These are phyloP conservation scores for Oscheius sp. DNA, from an alignment of 2,888 invertebrate genomes.

Conservation along the genomic window DNA sequence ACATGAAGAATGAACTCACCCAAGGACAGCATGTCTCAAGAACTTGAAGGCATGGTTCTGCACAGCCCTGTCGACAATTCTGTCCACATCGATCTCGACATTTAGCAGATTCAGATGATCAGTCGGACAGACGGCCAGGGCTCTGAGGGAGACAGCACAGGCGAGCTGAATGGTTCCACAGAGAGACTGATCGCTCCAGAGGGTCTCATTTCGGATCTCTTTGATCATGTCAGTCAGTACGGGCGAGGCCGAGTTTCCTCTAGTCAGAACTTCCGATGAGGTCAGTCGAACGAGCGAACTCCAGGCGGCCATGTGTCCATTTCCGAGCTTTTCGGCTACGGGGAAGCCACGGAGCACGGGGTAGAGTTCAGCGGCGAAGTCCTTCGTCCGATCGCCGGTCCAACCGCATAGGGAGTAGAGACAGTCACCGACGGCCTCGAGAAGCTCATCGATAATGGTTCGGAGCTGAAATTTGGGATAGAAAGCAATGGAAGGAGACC, in stretches of 20 bases:
- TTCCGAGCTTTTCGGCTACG: slow-evolving; percentile 45
- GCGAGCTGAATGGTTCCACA: slow-evolving; percentile 56
- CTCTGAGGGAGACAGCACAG: slow-evolving; percentile 46
- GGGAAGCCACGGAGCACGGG: slow-evolving; percentile 45
- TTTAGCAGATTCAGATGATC: slow-evolving; percentile 52
- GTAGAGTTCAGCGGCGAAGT: slow-evolving; percentile 44
- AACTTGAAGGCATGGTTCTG: slow-evolving; percentile 54
- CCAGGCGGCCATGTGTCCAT: slow-evolving; percentile 45
- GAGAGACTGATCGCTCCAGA: slow-evolving; percentile 52
- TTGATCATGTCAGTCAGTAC: slow-evolving; percentile 46
- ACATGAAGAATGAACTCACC: background rate
- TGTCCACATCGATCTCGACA: slow-evolving; percentile 54
- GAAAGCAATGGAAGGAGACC: background rate
- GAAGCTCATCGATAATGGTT: slow-evolving; percentile 48
- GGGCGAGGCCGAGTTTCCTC: slow-evolving; percentile 43
- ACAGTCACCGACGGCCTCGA: slow-evolving; percentile 37
- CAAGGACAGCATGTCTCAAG: slow-evolving; percentile 45
- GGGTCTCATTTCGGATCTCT: slow-evolving; percentile 53
- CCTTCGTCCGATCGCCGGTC: slow-evolving; percentile 36
- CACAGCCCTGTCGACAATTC: slow-evolving; percentile 50
- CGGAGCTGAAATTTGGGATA: slow-evolving; percentile 40
- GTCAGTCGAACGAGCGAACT: slow-evolving; percentile 44
- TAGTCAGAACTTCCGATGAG: slow-evolving; percentile 47
- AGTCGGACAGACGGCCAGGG: slow-evolving; percentile 47
- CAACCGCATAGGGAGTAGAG: slow-evolving; percentile 44